Evolutionary conservation across 2,888 invertebrate genomes (phyloP), one percentile per base, ranked within the genome.

Genomic region (Scaptomyza reducta): DNA sequence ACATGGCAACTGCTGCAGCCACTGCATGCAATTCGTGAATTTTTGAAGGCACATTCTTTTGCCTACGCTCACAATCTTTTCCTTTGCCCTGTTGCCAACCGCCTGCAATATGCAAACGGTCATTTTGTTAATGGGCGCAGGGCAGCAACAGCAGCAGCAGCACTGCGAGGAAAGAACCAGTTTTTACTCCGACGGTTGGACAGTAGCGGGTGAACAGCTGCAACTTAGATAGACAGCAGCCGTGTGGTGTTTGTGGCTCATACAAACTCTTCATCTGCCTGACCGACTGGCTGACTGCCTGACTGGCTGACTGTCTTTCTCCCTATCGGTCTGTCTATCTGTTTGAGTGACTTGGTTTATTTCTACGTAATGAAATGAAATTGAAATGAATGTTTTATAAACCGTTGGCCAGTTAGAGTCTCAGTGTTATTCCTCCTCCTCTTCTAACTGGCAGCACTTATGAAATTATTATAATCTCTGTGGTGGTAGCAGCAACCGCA

Each of bases 51-150:
- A 79, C 71, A n/a, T 85, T 81, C 74, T 72, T 64, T 67, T 56
- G 66, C 62, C 66, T 74, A 64, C 66, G 65, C 47, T 33, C 54
- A 31, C 51, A 16, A 40, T 16, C 27, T 27, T 31, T 22, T 27
- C 31, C 38, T 31, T 22, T 27, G 45, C 25, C 49, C 25, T 44
- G 27, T 42, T 47, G 10, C 42, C 46, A 46, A 35, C 66, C 56
- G 55, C 56, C 72, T 77, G 77, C 79, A 86, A 82, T 87, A 81
- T 85, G 85, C 81, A 88, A 84, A 80, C 77, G 89, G 89, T 87
- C 88, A 89, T 89, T 90, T 90, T 77, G 79, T 79, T 90, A 90
- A 90, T 90, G 89, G 90, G 89, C 77, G 77, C 73, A 64, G 67
- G 66, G 76, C 66, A 72, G 64, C 57, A 50, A 31, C 31, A 29